A percentile compares a stretch with the other conserved stretches of the same genome.
Conservation (phyloP, 2,797 vertebrate species). For the Crax fasciolata region DNA sequence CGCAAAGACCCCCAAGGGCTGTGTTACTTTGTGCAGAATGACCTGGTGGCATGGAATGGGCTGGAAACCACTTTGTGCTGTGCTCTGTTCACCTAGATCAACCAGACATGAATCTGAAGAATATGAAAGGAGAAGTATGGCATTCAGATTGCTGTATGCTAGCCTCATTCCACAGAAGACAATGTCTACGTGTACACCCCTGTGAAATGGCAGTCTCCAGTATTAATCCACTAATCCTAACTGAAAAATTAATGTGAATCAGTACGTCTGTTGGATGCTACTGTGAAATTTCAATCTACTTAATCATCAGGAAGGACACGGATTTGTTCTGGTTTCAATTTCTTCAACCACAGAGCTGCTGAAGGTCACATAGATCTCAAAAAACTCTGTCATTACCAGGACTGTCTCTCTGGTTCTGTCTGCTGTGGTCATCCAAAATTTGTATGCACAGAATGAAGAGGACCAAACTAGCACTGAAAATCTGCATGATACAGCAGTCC, state of each 20-base stretch:
- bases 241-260: not conserved
- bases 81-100: not conserved
- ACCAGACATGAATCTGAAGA: rapidly evolving
- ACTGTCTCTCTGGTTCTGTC: not conserved
- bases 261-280: not conserved
- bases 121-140: not conserved
- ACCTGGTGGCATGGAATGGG: not conserved
- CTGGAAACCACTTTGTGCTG: not conserved
- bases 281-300: not conserved
- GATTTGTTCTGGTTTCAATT: not conserved
- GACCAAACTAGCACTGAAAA: not conserved
- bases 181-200: not conserved
- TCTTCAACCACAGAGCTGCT: not conserved
- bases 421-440: not conserved
- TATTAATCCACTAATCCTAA: not conserved
- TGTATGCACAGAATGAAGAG: not conserved
- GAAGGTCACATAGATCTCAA: not conserved
- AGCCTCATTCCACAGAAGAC: not conserved
- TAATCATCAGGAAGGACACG: not conserved
- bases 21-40: not conserved
- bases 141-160: not conserved
- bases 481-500: not conserved
- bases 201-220: not conserved
- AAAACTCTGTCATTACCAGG: not conserved
- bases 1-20: not conserved